These are phyloP conservation scores for Clarias batrachus DNA, from an alignment of 2,113 vertebrate genomes.

Conservation along the genomic window DNA sequence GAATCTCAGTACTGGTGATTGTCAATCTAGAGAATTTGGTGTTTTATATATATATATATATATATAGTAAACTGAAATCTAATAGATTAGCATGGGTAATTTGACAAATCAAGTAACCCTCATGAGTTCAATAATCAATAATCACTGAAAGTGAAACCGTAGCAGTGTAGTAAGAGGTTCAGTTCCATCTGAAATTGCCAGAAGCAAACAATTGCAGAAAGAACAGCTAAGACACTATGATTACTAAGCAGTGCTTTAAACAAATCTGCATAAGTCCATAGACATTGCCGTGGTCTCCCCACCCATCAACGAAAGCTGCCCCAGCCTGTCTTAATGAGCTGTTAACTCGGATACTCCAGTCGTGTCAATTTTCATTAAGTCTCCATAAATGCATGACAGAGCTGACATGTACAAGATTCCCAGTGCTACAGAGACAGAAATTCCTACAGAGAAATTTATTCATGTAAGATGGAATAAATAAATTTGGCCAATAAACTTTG, in stretches of 20 bases:
- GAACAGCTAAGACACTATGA: neutral
- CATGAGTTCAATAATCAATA: neutral
- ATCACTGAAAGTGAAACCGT: neutral
- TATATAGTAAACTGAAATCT: neutral
- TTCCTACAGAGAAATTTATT: neutral
- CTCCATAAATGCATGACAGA: neutral
- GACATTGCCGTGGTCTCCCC: conserved; percentile 61
- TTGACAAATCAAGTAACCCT: neutral
- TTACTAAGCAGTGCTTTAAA: neutral
- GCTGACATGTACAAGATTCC: conserved; percentile 19
- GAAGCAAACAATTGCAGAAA: neutral
- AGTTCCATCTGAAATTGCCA: neutral
- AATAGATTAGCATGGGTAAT: no score
- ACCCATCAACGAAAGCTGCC: conserved; percentile 55
- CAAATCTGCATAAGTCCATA: conserved; percentile 74
- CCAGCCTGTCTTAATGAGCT: conserved; percentile 56
- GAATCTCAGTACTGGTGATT: conserved; percentile 46
- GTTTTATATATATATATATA: no score
- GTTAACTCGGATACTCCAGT: conserved; percentile 65
- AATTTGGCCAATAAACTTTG: neutral
- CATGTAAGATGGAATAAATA: neutral
- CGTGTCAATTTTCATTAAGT: conserved; percentile 20
- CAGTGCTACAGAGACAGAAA: neutral
- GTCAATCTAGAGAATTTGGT: conserved; percentile 63
- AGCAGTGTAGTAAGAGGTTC: neutral